Evolutionary conservation across 2,113 vertebrate genomes (phyloP).

Genomic region (Bos indicus): DNA sequence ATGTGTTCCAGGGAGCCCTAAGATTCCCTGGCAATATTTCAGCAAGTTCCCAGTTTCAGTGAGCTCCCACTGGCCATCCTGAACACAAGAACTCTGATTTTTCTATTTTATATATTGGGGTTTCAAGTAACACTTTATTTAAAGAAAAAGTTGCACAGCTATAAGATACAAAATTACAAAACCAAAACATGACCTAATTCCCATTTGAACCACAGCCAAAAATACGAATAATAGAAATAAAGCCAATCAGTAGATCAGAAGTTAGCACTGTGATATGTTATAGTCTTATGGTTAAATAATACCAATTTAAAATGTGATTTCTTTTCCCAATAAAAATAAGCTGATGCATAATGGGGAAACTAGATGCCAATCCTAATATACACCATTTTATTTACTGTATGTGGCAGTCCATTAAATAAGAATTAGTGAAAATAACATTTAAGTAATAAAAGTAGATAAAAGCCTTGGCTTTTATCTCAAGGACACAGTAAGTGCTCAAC

Average conservation of each 20-base stretch:
- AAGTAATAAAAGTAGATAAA: conserved; percentile 16
- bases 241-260: background rate
- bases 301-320: conserved; percentile 34
- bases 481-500: background rate
- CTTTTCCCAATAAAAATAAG: background rate
- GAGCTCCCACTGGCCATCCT: background rate
- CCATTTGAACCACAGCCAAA: background rate
- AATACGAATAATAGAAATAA: conserved; percentile 21
- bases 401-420: background rate
- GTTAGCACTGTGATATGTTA: background rate
- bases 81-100: background rate
- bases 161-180: conserved; percentile 19
- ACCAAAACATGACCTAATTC: background rate
- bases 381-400: background rate
- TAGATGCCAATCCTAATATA: background rate
- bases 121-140: background rate
- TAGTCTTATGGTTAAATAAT: background rate
- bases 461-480: background rate
- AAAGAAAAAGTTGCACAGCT: background rate
- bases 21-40: background rate
- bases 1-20: background rate
- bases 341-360: background rate
- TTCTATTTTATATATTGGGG: background rate
- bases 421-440: conserved; percentile 25
- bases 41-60: background rate